phyloP scores from a whole-genome alignment of 2,888 invertebrate species.

The Oscheius myriophilus region DNA sequence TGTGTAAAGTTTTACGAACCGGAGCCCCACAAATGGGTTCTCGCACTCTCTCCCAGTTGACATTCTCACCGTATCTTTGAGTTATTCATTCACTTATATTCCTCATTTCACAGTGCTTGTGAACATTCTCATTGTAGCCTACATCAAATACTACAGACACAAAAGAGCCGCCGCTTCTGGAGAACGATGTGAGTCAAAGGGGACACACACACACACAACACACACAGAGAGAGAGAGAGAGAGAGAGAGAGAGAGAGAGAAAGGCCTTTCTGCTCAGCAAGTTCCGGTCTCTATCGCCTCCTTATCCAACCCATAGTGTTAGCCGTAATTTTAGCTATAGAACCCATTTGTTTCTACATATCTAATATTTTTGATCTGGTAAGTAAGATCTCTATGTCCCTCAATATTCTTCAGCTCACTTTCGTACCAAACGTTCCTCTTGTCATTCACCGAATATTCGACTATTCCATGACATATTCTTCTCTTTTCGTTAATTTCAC shows the following conservation, averaged over 20 bases:
- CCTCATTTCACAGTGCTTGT: slow-evolving; percentile 12
- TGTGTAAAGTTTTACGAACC: slow-evolving; percentile 1
- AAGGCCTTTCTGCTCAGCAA: too few relatives aligned
- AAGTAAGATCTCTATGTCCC: neutral
- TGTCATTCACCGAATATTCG: neutral
- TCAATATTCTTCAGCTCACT: too few relatives aligned
- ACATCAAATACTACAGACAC: slow-evolving; percentile 8
- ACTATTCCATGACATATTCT: slow-evolving; percentile 8
- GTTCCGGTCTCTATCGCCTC: neutral
- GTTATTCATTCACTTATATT: slow-evolving; percentile 5
- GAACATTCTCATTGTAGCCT: neutral
- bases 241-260: too few relatives aligned
- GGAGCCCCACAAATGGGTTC: neutral
- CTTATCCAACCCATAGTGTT: slow-evolving; percentile 7
- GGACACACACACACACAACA: too few relatives aligned
- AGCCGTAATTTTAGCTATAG: slow-evolving; percentile 3
- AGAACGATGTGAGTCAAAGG: too few relatives aligned
- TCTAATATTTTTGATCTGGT: neutral
- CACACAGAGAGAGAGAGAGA: too few relatives aligned
- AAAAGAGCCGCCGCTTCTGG: neutral
- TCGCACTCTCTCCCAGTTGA: neutral
- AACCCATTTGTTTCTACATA: slow-evolving; percentile 9
- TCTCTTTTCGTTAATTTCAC: slow-evolving; percentile 13
- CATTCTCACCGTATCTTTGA: neutral
- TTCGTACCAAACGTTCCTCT: too few relatives aligned